Base-by-base conservation (phyloP, 1,140 invertebrate genomes). In the Tribolium madens region DNA sequence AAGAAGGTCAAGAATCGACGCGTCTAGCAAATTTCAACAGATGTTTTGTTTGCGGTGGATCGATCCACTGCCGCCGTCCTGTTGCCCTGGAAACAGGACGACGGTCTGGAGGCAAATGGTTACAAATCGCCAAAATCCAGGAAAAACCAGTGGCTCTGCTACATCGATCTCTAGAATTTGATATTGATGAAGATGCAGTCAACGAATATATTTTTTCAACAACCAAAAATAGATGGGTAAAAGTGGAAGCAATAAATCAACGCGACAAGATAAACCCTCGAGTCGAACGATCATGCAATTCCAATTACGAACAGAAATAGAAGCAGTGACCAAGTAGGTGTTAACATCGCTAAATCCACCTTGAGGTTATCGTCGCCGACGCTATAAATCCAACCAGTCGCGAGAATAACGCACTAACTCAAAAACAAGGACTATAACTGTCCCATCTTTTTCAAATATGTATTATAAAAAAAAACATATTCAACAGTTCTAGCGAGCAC, bases 1-100 rank as follows among this genome's bases (percentile, higher is more conserved):
- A 52, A 72, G 50, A 72, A 72, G 71, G 71, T 73, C 71, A 73
- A 73, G 47, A 73, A 52, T 52, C 57, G 57, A 21, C 52, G 36
- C 47, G 68, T 31, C 50, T 17, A 31, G 26, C 70, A 52, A 48
- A 46, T 10, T 42, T 12, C 36, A 71, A 72, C 70, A 72, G 70
- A 72, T 72, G 70, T 72, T 72, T 72, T 36, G 42, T 13, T 9
- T n/a, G 46, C 12, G 71, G n/a, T 18, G 31, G 68, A 53, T 73
- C 71, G 71, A 73, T 73, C 9, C 13, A 21, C 50, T 31, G 68
- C 68, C 42, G 68, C 68, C 70, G 70, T 21, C 47, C 21, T 9
- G 70, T 73, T 73, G 26, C 71, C 71, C 71, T 36, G 71, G 71
- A 53, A 73, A 73, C 71, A n/a, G 18, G 21, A 52, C 48, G 48